Base-by-base conservation (phyloP, 1,140 invertebrate genomes). In the Micrasema minimum region DNA sequence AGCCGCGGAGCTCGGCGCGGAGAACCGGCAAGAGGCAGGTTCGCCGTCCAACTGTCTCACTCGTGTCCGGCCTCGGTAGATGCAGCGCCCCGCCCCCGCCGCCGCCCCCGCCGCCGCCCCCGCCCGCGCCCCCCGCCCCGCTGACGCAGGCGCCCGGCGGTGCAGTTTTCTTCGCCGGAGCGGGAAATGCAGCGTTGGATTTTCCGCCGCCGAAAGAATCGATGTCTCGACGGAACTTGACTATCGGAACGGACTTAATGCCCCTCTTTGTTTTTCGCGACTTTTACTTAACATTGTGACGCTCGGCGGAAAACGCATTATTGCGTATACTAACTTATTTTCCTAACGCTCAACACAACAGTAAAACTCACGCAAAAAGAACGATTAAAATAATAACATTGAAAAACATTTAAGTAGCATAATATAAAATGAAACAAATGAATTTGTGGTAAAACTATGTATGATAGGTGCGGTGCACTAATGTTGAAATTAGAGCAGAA, bases 21-120 rank as follows among this genome's bases (percentile, higher is more conserved):
- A 48, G 72, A 61, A 66, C 66, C 66, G 65, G 50, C 65, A 31
- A 53, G 31, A 22, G 48, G 65, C 65, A 41, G 12, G 48, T n/a
- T 37, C 59, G 72, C 66, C 72, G 72, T 68, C 72, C 66, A 61
- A 73, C 72, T 73, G 72, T 64, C 72, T 70, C 46, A 22, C 11
- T 50, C 46, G 59, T 48, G 45, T 45, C 61, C 37, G 50, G 45
- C 62, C 31, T 48, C 35, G 48, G 38, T 48, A 22, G 22, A 18
- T 12, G 59, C 55, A 12, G 22, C n/a, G 31, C 66, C 53, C 45
- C 41, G 23, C 53, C 31, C 43, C 46, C 9, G 14, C 14, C 22
- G 43, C 45, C 1, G 18, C 26, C 48, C 46, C 43, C 22, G 37
- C 20, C 46, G 35, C 2, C 23, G n/a, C 6, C 57, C 35, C 23